phyloP scores from a whole-genome alignment of 2,113 vertebrate species.

The Etheostoma cragini region DNA sequence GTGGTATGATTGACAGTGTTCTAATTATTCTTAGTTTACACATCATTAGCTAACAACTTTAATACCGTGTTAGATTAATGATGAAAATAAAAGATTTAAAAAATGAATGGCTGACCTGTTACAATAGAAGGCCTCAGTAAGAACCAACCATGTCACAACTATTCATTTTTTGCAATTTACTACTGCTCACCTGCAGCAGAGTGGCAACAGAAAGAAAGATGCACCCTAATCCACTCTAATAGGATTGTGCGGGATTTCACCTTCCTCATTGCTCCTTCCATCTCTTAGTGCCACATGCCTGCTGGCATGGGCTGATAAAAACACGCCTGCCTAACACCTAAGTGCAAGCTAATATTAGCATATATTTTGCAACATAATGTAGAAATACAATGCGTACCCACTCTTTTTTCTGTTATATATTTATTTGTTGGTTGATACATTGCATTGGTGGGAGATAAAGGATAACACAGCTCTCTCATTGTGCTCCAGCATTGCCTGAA shows the following conservation, averaged over 20 bases:
- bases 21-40: slow-evolving; percentile 50
- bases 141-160: slow-evolving; percentile 64
- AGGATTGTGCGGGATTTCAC: slow-evolving; percentile 87
- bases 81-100: slow-evolving; percentile 23
- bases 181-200: slow-evolving; percentile 81
- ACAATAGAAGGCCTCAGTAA: slow-evolving; percentile 56
- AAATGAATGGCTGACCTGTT: slow-evolving; percentile 49
- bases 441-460: slow-evolving; percentile 38
- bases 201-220: slow-evolving; percentile 74
- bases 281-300: slow-evolving; percentile 74
- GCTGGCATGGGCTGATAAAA: slow-evolving; percentile 84
- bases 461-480: slow-evolving; percentile 30
- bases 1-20: slow-evolving; percentile 53
- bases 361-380: slow-evolving; percentile 67
- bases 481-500: slow-evolving; percentile 36
- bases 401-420: slow-evolving; percentile 51
- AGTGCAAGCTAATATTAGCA: slow-evolving; percentile 81
- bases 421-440: slow-evolving; percentile 61
- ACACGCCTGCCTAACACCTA: slow-evolving; percentile 77
- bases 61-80: slow-evolving; percentile 43
- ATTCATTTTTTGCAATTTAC: slow-evolving; percentile 73
- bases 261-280: slow-evolving; percentile 80
- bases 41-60: slow-evolving; percentile 38
- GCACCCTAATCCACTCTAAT: slow-evolving; percentile 85
- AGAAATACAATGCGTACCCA: slow-evolving; percentile 72